Base-by-base conservation (phyloP, 2,113 vertebrate species). In the Sarotherodon lohbergeri region DNA sequence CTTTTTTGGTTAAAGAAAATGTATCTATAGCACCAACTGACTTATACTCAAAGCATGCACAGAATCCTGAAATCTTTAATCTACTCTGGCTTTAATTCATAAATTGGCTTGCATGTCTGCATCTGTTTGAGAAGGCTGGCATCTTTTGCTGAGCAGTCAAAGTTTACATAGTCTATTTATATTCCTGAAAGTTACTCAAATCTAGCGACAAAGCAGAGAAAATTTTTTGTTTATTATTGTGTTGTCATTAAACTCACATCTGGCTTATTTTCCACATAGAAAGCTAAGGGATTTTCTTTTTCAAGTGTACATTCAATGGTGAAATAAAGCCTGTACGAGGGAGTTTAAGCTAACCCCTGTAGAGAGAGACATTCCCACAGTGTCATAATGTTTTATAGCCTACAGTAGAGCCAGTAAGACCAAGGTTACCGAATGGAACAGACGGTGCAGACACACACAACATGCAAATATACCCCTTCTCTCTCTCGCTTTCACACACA, bases 361-460 rank as follows among this genome's bases (percentile, higher is more conserved):
- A 41, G 78, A 19, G 66, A 41, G 48, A 83, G 56, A 87, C 86
- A 81, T 88, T 88, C 82, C 82, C 85, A 3, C 54, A 46, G 92
- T 61, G 83, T 85, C 81, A 29, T 81, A 71, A 88, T 66, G 83
- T 90, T 94, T 91, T 89, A 91, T 85, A n/a, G 88, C 41, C 43
- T 71, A 88, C 48, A 90, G 88, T 81, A 76, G 85, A 92, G 88
- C 48, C 86, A 84, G 19, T 41, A 32, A 73, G 52, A 52, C 66
- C 88, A 80, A 81, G 89, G 84, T 82, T 90, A 86, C 76, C 52
- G n/a, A 79, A 55, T 57, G 63, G 46, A 91, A 78, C 84, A 91
- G 81, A 90, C 80, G 4, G 73, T 32, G 10, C 46, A 78, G 46
- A 89, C 41, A 39, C 76, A 50, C 52, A 39, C 41, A 81, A 39